Percentiles rank a stretch among this genome's conserved stretches.
These are phyloP conservation scores for Telmatherina bonti DNA, from an alignment of 2,797 vertebrate species.

Conservation along the genomic window DNA sequence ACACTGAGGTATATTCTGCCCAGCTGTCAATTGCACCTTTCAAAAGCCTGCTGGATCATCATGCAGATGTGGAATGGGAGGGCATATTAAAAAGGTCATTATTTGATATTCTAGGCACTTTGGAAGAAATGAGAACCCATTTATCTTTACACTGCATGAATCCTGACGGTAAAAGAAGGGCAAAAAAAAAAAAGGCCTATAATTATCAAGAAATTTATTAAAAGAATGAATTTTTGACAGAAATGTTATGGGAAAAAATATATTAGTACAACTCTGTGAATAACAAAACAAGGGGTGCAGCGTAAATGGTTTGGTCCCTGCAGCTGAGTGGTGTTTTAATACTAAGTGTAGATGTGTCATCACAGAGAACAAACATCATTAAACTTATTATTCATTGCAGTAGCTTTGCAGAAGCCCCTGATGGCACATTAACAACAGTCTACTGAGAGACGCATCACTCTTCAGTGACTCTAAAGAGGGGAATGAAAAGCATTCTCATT, in stretches of 20 bases:
- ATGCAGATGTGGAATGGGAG: constrained; percentile 44
- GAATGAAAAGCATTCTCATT: constrained; percentile 70
- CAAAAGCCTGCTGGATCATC: constrained; percentile 62
- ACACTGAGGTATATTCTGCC: constrained; percentile 45
- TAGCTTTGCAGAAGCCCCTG: constrained; percentile 64
- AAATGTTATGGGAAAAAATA: constrained; percentile 53
- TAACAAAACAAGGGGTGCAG: constrained; percentile 48
- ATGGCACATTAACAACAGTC: constrained; percentile 81
- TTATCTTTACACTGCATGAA: constrained; percentile 44
- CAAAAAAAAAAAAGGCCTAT: constrained; percentile 21
- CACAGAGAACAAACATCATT: constrained; percentile 80
- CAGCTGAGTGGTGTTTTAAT: constrained; percentile 57
- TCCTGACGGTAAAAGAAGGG: constrained; percentile 14
- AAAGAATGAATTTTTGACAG: constrained; percentile 61
- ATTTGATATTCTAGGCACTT: constrained; percentile 70
- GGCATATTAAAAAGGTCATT: constrained; percentile 79
- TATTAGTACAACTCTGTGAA: constrained; percentile 46
- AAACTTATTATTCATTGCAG: constrained; percentile 78
- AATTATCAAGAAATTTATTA: constrained; percentile 59
- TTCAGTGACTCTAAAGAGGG: constrained; percentile 68
- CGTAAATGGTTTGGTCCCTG: constrained; percentile 39
- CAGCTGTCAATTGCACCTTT: constrained; percentile 71
- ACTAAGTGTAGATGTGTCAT: constrained; percentile 72
- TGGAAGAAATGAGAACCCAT: constrained; percentile 64
- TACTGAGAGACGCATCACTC: constrained; percentile 75